phyloP scores from a whole-genome alignment of 2,797 vertebrate species.

The Lutjanus campechanus region DNA sequence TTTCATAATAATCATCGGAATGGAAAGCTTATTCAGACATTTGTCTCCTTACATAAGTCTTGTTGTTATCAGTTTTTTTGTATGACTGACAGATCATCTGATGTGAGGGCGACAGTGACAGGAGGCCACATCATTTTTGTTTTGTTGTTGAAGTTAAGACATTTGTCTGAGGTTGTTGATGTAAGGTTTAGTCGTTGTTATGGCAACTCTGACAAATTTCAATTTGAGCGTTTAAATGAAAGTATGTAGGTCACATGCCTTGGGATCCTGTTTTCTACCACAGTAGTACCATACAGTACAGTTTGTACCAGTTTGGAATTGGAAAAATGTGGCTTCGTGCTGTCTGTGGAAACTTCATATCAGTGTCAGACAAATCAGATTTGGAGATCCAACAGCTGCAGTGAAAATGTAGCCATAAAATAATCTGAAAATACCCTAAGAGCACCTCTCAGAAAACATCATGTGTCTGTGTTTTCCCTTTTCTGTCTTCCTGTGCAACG shows the following conservation, averaged over 20 bases:
- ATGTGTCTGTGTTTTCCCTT: not conserved
- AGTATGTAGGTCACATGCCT: slow-evolving; percentile 43
- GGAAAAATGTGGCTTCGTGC: slow-evolving; percentile 24
- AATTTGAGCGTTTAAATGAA: slow-evolving; percentile 25
- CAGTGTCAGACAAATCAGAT: not conserved
- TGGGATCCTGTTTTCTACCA: slow-evolving; percentile 33
- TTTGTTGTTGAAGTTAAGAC: not conserved
- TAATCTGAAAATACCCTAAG: not conserved
- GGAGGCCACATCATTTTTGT: slow-evolving; percentile 1
- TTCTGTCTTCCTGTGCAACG: not conserved
- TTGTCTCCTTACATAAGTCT: not conserved
- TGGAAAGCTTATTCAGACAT: not conserved
- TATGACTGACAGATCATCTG: slow-evolving; percentile 36
- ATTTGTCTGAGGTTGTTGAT: not conserved
- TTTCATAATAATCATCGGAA: not conserved
- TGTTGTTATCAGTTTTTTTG: slow-evolving; percentile 9
- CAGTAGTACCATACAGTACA: not conserved
- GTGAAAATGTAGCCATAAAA: not conserved
- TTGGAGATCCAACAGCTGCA: not conserved
- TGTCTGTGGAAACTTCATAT: slow-evolving; percentile 26
- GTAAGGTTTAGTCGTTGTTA: not conserved
- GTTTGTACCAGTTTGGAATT: slow-evolving; percentile 26
- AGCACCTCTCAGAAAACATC: not conserved
- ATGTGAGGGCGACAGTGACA: not conserved
- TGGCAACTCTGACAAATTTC: slow-evolving; percentile 25